Evolutionary conservation across 2,113 vertebrate species (phyloP), one percentile per base, ranked within the genome.

Genomic region (Anser brachyrhynchus): DNA sequence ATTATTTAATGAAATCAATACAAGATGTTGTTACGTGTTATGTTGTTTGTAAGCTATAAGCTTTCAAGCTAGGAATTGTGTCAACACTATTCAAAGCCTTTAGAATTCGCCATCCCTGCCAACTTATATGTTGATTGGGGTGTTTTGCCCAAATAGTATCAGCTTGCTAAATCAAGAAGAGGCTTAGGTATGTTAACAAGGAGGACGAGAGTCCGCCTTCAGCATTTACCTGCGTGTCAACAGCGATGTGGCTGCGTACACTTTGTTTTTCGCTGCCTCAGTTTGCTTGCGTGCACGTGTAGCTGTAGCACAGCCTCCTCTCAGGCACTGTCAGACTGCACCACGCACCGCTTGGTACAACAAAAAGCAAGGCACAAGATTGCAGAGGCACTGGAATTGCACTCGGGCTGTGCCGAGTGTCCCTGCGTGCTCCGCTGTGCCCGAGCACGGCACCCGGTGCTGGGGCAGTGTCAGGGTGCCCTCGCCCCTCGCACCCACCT

Each of bases 1-100:
- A 90, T 95, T 96, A 94, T 95, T 96, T 95, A 96, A 95, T 93
- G 83, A 93, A 95, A 96, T 95, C 84, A 95, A 96, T 94, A 90
- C 44, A 49, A 58, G 31, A 14, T 43, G 84, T 90, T 92, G 74
- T 69, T 89, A 52, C 41, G 44, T 65, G 74, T 89, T 87, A 44
- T 2, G 51, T 43, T 93, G 92, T 89, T 94, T 94, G 80, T 88
- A 93, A 90, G 93, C 87, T 90, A 74, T 91, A 64, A 76, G 88
- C 93, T 95, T 88, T 86, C 93, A 90, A 80, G 86, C 81, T 90
- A 94, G 43, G 46, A 85, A 87, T 86, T 90, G 89, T 73, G 86
- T 81, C 62, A 90, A 87, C 75, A 28, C 96, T 92, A 90, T 74
- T 89, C 75, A 92, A 96, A 96, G 92, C 84, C 84, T 94, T 95